Evolutionary conservation across 2,888 invertebrate species (phyloP).

Genomic region (Tipula lateralis): DNA sequence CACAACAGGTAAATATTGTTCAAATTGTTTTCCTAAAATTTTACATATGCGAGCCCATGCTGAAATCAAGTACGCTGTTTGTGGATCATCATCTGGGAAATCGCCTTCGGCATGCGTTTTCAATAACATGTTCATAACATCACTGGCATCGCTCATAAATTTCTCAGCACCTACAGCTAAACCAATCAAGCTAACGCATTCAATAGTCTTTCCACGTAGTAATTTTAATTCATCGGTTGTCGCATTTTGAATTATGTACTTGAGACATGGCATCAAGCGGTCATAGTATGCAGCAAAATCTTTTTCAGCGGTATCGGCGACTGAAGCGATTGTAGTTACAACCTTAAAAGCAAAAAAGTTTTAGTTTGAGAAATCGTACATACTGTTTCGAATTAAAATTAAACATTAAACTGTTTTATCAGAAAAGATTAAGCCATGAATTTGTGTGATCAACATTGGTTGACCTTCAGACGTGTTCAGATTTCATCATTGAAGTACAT

Average conservation of each 20-base stretch:
- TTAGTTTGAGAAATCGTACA: background rate
- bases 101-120: constrained; percentile 83
- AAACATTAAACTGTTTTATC: background rate
- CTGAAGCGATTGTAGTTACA: constrained; percentile 97
- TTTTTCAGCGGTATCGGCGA: constrained; percentile 96
- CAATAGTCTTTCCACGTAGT: constrained; percentile 95
- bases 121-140: constrained; percentile 91
- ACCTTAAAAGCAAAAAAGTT: constrained; percentile 49
- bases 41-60: constrained; percentile 99
- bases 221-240: constrained; percentile 81
- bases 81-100: constrained; percentile 91
- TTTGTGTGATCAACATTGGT: constrained; percentile 7
- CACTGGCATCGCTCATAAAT: constrained; percentile 86
- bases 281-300: constrained; percentile 94
- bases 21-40: constrained; percentile 74
- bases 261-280: constrained; percentile 86
- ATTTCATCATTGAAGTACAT: background rate
- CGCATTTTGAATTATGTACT: constrained; percentile 94
- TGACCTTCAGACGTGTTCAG: constrained; percentile 13
- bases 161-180: constrained; percentile 75
- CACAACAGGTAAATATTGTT: constrained; percentile 82
- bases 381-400: too few relatives aligned
- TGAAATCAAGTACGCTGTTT: constrained; percentile 94
- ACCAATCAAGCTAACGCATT: constrained; percentile 97
- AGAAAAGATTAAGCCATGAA: constrained; percentile 30